Evolutionary conservation across 2,113 vertebrate species (phyloP).

Genomic region (Lutjanus erythropterus): DNA sequence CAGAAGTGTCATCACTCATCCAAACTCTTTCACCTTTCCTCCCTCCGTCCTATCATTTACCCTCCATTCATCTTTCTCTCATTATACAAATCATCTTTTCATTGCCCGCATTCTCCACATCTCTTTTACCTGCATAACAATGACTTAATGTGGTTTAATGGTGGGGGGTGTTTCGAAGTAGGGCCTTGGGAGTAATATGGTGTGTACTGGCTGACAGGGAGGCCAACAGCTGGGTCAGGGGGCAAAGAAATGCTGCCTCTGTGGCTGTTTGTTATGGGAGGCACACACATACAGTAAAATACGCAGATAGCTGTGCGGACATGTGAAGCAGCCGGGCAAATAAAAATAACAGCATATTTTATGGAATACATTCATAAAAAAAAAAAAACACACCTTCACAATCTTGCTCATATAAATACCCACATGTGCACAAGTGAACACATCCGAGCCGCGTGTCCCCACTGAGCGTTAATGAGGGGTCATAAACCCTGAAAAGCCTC

Average conservation of each 20-base stretch:
- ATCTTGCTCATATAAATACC: slow-evolving; percentile 4
- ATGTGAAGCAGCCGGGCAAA: slow-evolving; percentile 18
- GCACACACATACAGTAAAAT: slow-evolving; percentile 24
- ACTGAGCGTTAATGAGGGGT: slow-evolving; percentile 79
- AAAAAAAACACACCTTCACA: slow-evolving; percentile 24
- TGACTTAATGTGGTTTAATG: slow-evolving; percentile 53
- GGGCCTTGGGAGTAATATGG: slow-evolving; percentile 42
- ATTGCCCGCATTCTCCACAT: slow-evolving; percentile 29
- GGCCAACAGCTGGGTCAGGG: slow-evolving; percentile 44
- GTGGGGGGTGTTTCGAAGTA: slow-evolving; percentile 12
- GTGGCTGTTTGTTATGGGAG: slow-evolving; percentile 29
- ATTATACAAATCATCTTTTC: slow-evolving; percentile 34
- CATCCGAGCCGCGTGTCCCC: slow-evolving; percentile 52
- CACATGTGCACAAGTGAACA: slow-evolving; percentile 37
- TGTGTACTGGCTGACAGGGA: slow-evolving; percentile 33
- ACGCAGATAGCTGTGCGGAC: background rate
- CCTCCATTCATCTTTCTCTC: slow-evolving; percentile 35
- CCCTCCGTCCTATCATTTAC: slow-evolving; percentile 29
- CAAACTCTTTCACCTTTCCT: slow-evolving; percentile 34
- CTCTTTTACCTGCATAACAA: slow-evolving; percentile 24
- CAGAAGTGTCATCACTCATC: slow-evolving; percentile 37
- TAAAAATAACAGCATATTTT: slow-evolving; percentile 23
- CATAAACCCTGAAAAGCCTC: slow-evolving; percentile 66
- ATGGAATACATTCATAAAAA: slow-evolving; percentile 22
- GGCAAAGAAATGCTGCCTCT: slow-evolving; percentile 43